Percentiles rank a stretch among this genome's conserved stretches.
phyloP scores from a whole-genome alignment of 23 tunicate genomes.

The Ascidia mentula region DNA sequence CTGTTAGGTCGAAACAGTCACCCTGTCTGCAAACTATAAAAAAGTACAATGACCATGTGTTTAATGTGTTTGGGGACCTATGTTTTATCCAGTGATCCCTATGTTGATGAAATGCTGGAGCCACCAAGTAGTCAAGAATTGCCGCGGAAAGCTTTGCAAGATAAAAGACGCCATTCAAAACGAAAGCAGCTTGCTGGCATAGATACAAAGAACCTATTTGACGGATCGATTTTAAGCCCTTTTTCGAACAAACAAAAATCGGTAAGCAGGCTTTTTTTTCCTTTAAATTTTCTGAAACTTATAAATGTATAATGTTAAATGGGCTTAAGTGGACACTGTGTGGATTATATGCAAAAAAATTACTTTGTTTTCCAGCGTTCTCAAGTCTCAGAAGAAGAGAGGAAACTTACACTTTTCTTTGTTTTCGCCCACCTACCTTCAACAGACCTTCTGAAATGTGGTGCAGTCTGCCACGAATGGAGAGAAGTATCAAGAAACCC shows the following conservation, averaged over 20 bases:
- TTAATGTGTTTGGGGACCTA: too few species aligned
- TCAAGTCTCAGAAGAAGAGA: conserved; percentile 21
- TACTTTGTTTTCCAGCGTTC: background rate
- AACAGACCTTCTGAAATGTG: conserved; percentile 48
- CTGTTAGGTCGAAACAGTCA: too few species aligned
- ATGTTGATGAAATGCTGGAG: conserved; percentile 41
- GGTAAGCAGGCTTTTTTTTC: too few species aligned
- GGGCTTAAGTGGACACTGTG: background rate
- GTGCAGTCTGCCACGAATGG: conserved; percentile 87
- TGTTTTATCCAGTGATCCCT: conserved; percentile 29
- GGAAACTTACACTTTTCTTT: conserved; percentile 62
- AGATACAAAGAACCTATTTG: conserved; percentile 26
- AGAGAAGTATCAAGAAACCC: conserved; percentile 59
- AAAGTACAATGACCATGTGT: too few species aligned
- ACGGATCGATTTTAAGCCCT: conserved; percentile 22
- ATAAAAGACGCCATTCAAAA: background rate
- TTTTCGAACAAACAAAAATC: conserved; percentile 16
- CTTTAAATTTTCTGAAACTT: too few species aligned
- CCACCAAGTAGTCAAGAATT: conserved; percentile 64
- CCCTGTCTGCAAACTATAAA: too few species aligned
- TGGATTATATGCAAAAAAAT: background rate
- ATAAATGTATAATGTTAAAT: too few species aligned
- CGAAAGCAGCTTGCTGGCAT: conserved; percentile 34
- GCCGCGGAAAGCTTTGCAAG: conserved; percentile 29
- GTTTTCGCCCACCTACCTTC: conserved; percentile 64